Evolutionary conservation across 2,113 vertebrate species (phyloP), one percentile per base, ranked within the genome.

Genomic region (Myrmecobius fasciatus): DNA sequence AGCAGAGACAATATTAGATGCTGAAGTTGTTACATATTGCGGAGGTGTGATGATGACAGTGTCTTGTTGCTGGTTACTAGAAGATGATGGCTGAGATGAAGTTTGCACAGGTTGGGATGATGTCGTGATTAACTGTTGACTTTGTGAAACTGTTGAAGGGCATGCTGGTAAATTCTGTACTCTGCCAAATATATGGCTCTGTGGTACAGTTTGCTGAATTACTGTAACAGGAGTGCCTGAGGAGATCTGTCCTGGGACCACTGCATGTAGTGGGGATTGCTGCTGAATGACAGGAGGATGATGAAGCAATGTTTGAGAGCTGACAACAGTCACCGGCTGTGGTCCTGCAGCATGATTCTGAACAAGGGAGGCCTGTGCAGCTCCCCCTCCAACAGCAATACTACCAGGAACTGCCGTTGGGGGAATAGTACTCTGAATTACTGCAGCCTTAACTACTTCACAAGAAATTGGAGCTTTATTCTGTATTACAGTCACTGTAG

Each of bases 171-270:
- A 98, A 46, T 99, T 99, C 98, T 99, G 99, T 92, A 99, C 99
- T 98, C 99, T 98, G 97, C 99, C 99, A 94, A 99, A 99, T 98
- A 99, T 98, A 98, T 99, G 99, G 98, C 99, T 99, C 98, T 99
- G 99, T 92, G 99, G 98, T 91, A 99, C 99, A 98, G 99, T 99
- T 98, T 99, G 99, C 92, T 99, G 99, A 98, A 99, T 99, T 93
- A 99, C 99, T 1, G 99, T 99, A 96, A 99, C 99, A 43, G 99
- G 99, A 52, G 99, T 99, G 96, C 99, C 99, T 8, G 99, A 99
- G 96, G 99, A 98, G 96, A 99, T 98, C 96, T 99, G 98, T 96
- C 99, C 99, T 25, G 99, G 99, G 96, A 99, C 99, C 96, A 99
- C 98, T 92, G 99, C 98, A 0, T 99, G 99, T 96, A 99, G 98